Base-by-base conservation (phyloP, 1,140 invertebrate genomes). In the Phthorimaea operculella region DNA sequence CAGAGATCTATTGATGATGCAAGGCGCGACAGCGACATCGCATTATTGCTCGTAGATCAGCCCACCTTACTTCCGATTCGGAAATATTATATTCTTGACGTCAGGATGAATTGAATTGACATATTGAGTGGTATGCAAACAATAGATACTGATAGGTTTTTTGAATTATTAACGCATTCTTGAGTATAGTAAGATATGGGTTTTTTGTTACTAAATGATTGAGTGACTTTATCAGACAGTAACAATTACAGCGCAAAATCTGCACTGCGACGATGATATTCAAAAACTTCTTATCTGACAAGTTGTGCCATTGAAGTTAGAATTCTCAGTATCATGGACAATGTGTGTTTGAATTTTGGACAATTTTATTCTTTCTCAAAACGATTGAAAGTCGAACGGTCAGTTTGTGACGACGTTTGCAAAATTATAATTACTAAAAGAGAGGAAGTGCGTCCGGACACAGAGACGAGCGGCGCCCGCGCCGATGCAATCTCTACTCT, bases 61-160 rank as follows among this genome's bases (percentile, higher is more conserved):
- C 64, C 70, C 68, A 80, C 71, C 79, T 78, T 77, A 82, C 79
- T 85, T 85, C 81, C 81, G 81, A 85, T 83, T 85, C 81, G 79
- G 79, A 85, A 83, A 81, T 82, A 77, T 79, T 74, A 74, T 81
- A 79, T 78, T 81, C 73, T 64, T 68, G 65, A 72, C 69, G 78
- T 72, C 60, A 67, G 57, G 77, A 76, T 70, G 66, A 74, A 14
- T 68, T 71, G 65, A 72, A 70, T 60, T 67, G 70, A 73, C 72
- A 74, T 76, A 74, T 28, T 71, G 68, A 71, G 69, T 72, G 12
- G 59, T 59, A 63, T 66, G 64, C 64, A 54, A 63, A 62, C 63
- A 59, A 63, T 64, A 64, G 68, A 74, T 78, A 73, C 73, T 72
- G 66, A 17, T 47, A 16, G 15, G 9, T 28, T 28, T n/a, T 39